Conservation (phyloP, 1,140 invertebrate species). For the Oscheius sp. region DNA sequence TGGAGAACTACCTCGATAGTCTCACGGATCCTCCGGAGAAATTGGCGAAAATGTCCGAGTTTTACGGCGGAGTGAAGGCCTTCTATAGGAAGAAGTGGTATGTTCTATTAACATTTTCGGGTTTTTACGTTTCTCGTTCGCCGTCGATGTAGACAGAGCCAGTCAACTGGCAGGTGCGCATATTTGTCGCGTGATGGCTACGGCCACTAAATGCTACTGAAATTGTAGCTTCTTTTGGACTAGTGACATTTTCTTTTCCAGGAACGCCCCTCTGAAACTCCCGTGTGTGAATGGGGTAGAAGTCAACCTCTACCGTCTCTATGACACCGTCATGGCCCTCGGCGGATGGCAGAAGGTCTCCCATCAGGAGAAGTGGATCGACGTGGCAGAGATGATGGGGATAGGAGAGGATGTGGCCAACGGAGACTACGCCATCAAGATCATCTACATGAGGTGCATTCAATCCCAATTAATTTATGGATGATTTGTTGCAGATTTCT, state of each 20-base stretch:
- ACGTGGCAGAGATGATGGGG: conserved; percentile 42
- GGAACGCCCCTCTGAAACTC: conserved; percentile 44
- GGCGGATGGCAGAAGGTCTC: conserved; percentile 55
- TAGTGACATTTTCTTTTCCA: no score
- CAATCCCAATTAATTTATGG: neutral
- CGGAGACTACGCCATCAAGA: conserved; percentile 50
- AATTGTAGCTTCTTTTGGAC: no score
- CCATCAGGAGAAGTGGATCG: conserved; percentile 49
- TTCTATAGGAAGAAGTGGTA: conserved; percentile 34
- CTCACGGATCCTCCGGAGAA: conserved; percentile 33
- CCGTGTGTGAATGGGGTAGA: conserved; percentile 46
- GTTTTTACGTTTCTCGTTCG: no score
- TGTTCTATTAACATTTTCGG: conserved; percentile 20
- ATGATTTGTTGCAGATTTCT: conserved; percentile 39
- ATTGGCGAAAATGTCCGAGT: conserved; percentile 16
- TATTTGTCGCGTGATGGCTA: no score
- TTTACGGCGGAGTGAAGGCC: conserved; percentile 16
- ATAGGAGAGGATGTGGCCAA: conserved; percentile 44
- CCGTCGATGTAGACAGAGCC: no score
- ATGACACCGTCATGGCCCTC: conserved; percentile 47
- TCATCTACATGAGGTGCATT: conserved; percentile 52
- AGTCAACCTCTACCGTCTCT: conserved; percentile 47
- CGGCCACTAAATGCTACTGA: no score
- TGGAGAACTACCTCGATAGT: conserved; percentile 30
- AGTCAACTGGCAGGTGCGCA: no score